Evolutionary conservation across 2,113 vertebrate species (phyloP), one percentile per base, ranked within the genome.

Genomic region (Melanotaenia duboulayi): DNA sequence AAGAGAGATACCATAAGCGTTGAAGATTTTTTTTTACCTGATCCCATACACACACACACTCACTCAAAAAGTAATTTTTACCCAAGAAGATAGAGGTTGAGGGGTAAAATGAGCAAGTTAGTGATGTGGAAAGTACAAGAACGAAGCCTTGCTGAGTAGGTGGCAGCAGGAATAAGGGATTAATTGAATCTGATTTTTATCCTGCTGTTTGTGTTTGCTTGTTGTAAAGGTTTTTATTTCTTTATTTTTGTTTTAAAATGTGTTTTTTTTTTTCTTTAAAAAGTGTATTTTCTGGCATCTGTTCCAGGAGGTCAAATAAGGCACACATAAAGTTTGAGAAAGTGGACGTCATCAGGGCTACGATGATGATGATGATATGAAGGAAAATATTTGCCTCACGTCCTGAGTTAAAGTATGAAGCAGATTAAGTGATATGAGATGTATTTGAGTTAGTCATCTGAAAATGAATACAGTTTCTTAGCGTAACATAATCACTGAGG

Each of bases 101-200:
- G 51, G 68, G 67, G 73, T 71, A 72, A 92, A 91, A 90, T 88
- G 89, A 86, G 76, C 50, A 64, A 88, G 84, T 89, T 86, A 86
- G 75, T 76, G 81, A 86, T 81, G 90, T 87, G 91, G 84, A 90
- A 90, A 89, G 84, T 83, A 81, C 83, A 80, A 76, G 76, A 87
- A 78, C 24, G 66, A 67, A 83, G 75, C 75, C 62, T 62, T 42
- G 16, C 71, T 78, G 82, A 84, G 88, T 76, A 50, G 83, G 84
- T 85, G 82, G 87, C 64, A 60, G 50, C 46, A 78, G 74, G 81
- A 85, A 80, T 75, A 57, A 74, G 74, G 81, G 78, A 88, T 91
- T 89, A 87, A 90, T 91, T 86, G 71, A 89, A 83, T 88, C 57
- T 35, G 71, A 78, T 89, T 87, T 83, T 87, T 86, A 90, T 82